These are phyloP conservation scores for Pheosia tremula DNA, from an alignment of 2,888 invertebrate genomes.

Conservation along the genomic window DNA sequence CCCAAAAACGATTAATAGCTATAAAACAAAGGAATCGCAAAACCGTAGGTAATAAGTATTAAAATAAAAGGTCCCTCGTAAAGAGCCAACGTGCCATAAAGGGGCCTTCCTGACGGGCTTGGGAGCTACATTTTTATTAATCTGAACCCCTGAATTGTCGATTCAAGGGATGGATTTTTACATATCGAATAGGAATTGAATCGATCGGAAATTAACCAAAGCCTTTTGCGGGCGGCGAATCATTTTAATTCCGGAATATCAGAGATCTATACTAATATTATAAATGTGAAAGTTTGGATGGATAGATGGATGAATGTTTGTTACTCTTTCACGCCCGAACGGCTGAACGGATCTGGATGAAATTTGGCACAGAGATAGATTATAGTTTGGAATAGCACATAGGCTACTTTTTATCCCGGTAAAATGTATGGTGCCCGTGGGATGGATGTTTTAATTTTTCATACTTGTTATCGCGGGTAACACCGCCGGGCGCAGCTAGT, in stretches of 20 bases:
- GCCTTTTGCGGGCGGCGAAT: slow-evolving; percentile 9
- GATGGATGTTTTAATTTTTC: too few relatives aligned
- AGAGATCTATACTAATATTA: too few relatives aligned
- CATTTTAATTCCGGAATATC: neutral
- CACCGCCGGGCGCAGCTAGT: too few relatives aligned
- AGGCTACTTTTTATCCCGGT: too few relatives aligned
- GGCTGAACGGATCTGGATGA: too few relatives aligned
- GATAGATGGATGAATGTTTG: too few relatives aligned
- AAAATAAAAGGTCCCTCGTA: slow-evolving; percentile 75
- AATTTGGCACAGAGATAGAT: too few relatives aligned
- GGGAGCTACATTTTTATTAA: slow-evolving; percentile 77
- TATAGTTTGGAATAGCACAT: too few relatives aligned
- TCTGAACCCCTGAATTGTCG: slow-evolving; percentile 64
- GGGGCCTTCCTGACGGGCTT: slow-evolving; percentile 68
- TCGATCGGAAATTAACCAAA: slow-evolving; percentile 51
- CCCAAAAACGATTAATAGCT: slow-evolving; percentile 71
- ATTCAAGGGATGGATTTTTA: slow-evolving; percentile 60
- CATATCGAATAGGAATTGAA: slow-evolving; percentile 68
- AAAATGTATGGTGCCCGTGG: too few relatives aligned
- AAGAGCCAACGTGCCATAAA: slow-evolving; percentile 77
- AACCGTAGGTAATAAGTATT: slow-evolving; percentile 69
- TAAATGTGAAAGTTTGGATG: too few relatives aligned
- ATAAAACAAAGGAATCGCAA: slow-evolving; percentile 72
- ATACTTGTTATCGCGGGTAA: too few relatives aligned
- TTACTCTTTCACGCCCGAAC: too few relatives aligned